phyloP scores from a whole-genome alignment of 2,888 invertebrate species.

The Graphium colonna region DNA sequence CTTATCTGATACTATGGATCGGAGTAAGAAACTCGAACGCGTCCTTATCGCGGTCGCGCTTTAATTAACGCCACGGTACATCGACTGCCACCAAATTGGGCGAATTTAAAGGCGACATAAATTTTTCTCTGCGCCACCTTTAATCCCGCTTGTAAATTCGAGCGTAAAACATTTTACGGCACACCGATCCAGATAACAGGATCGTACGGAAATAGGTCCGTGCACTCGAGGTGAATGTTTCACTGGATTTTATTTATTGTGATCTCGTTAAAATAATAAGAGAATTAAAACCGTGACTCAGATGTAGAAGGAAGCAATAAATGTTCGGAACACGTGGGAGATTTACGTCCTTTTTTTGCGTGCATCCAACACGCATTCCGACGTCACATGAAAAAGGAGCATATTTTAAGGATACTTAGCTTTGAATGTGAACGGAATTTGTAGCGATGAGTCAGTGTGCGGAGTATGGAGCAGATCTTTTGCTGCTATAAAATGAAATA shows the following conservation, averaged over 20 bases:
- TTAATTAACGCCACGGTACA: slow-evolving; percentile 10
- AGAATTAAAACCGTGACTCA: slow-evolving; percentile 37
- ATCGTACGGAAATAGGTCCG: slow-evolving; percentile 40
- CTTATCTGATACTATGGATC: not conserved
- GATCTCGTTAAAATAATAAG: slow-evolving; percentile 58
- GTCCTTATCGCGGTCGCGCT: not conserved
- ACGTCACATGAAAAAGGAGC: slow-evolving; percentile 14
- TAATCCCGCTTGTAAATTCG: slow-evolving; percentile 19
- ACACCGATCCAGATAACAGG: slow-evolving; percentile 36
- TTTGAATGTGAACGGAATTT: not conserved
- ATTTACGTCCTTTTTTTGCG: slow-evolving; percentile 33
- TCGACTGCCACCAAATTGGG: slow-evolving; percentile 9
- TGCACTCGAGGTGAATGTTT: slow-evolving; percentile 50
- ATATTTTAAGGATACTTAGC: slow-evolving; percentile 2
- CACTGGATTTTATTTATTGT: slow-evolving; percentile 41
- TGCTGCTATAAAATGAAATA: slow-evolving; percentile 5
- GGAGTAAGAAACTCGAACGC: slow-evolving; percentile 1
- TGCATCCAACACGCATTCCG: slow-evolving; percentile 21
- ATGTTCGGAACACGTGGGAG: slow-evolving; percentile 41
- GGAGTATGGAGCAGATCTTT: not conserved
- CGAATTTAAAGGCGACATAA: slow-evolving; percentile 19
- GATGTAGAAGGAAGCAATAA: slow-evolving; percentile 47
- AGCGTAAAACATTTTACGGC: slow-evolving; percentile 31
- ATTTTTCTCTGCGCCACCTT: slow-evolving; percentile 16
- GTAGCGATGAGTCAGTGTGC: not conserved